These are phyloP conservation scores for Drosophila nebulosa DNA, from an alignment of 1,140 invertebrate genomes.

Conservation along the genomic window DNA sequence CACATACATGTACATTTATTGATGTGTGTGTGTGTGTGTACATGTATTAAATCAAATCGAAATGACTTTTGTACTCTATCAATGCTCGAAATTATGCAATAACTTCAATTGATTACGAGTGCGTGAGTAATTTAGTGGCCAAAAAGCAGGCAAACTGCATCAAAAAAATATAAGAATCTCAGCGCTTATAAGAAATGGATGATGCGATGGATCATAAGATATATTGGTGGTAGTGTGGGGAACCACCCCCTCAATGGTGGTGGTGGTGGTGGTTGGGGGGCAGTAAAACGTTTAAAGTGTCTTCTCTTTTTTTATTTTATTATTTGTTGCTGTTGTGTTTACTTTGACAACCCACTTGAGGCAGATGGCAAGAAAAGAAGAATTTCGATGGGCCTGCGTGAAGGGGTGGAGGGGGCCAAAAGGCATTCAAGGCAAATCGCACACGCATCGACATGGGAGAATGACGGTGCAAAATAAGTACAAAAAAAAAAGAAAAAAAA, in stretches of 20 bases:
- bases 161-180: background rate
- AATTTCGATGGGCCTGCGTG: background rate
- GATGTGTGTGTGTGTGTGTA: background rate
- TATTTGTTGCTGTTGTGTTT: slow-evolving; percentile 49
- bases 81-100: slow-evolving; percentile 63
- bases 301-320: slow-evolving; percentile 63
- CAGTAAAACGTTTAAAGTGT: slow-evolving; percentile 63
- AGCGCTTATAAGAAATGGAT: background rate
- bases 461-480: background rate
- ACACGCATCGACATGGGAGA: slow-evolving; percentile 43
- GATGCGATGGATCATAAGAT: background rate
- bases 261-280: background rate
- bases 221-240: background rate
- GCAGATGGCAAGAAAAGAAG: slow-evolving; percentile 42
- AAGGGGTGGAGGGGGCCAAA: background rate
- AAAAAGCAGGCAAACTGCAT: background rate
- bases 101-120: slow-evolving; percentile 70
- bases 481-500: too few species aligned
- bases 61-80: slow-evolving; percentile 75
- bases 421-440: slow-evolving; percentile 36
- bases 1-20: too few species aligned
- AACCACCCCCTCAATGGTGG: too few species aligned
- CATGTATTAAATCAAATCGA: slow-evolving; percentile 66
- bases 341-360: slow-evolving; percentile 72
- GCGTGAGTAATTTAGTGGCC: slow-evolving; percentile 48